These are phyloP conservation scores for Drosophila santomea DNA, from an alignment of 1,140 invertebrate genomes.

Conservation along the genomic window DNA sequence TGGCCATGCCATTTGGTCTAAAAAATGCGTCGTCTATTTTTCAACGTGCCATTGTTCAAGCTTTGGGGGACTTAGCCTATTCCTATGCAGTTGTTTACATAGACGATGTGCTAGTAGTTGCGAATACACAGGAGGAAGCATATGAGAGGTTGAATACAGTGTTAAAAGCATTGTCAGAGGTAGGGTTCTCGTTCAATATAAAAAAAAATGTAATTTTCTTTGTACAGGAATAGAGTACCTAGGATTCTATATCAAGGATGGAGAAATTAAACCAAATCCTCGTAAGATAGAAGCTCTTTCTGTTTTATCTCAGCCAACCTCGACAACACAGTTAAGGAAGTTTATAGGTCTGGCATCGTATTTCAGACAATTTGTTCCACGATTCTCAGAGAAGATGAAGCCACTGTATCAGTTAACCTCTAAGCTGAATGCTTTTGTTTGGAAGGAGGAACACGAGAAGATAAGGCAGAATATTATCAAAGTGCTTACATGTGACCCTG, in stretches of 20 bases:
- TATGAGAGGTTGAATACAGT: no score
- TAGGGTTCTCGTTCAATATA: no score
- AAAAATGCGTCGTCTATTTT: no score
- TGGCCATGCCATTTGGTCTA: no score
- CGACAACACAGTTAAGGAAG: constrained; percentile 2
- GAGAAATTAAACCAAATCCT: constrained; percentile 17
- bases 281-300: constrained; percentile 11
- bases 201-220: no score
- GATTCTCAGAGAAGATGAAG: not conserved
- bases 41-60: no score
- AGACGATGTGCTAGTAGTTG: no score
- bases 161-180: no score
- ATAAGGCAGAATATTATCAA: not conserved
- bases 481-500: not conserved
- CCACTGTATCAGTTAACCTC: constrained; percentile 1
- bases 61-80: no score
- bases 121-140: no score
- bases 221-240: constrained; percentile 15
- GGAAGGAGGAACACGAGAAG: not conserved
- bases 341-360: not conserved
- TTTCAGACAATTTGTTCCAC: not conserved
- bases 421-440: not conserved
- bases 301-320: not conserved
- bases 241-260: constrained; percentile 1
- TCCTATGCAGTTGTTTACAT: no score